Evolutionary conservation across 2,888 invertebrate genomes (phyloP), one percentile per base, ranked within the genome.

Genomic region (Shargacucullia verbasci): DNA sequence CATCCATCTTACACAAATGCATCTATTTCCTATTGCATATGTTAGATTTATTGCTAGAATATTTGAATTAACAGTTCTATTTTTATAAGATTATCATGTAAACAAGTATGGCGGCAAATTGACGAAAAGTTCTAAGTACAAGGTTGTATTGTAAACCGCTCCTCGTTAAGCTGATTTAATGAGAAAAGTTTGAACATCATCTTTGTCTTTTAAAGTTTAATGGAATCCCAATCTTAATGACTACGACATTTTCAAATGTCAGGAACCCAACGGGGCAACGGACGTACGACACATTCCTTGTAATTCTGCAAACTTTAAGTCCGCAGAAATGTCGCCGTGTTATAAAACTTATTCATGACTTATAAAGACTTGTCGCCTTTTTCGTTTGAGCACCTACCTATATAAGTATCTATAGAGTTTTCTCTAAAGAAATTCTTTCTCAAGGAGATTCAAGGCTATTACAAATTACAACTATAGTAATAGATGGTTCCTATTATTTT

Each of bases 211-310:
- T 20, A 8, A 27, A 33, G 8, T 60, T 52, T 45, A 34, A 29
- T 33, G 29, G 37, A 15, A 25, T 10, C 29, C 13, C 20, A 27
- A 29, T 11, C 37, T 43, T 69, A 64, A 57, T 54, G n/a, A 44
- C 59, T 52, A 14, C 44, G 37, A 48, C 53, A 64, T 70, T 64
- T 45, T 14, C 13, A 59, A 68, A 70, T 59, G 70, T 47, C 50
- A 70, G 31, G 12, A 38, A 34, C 37, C 46, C 43, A 47, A 43
- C 12, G 11, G 14, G 15, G 44, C 33, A 35, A n/a, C 53, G 34
- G 40, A 38, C 12, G 20, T 53, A 15, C 20, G 39, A 37, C 27
- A 50, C 64, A 49, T 67, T 54, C 41, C 8, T 45, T 40, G 25
- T 45, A 38, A n/a, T 69, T 63, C 46, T 35, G 37, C 44, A 34